These are phyloP conservation scores for Drosophila crucigera DNA, from an alignment of 2,888 invertebrate genomes.

Conservation along the genomic window DNA sequence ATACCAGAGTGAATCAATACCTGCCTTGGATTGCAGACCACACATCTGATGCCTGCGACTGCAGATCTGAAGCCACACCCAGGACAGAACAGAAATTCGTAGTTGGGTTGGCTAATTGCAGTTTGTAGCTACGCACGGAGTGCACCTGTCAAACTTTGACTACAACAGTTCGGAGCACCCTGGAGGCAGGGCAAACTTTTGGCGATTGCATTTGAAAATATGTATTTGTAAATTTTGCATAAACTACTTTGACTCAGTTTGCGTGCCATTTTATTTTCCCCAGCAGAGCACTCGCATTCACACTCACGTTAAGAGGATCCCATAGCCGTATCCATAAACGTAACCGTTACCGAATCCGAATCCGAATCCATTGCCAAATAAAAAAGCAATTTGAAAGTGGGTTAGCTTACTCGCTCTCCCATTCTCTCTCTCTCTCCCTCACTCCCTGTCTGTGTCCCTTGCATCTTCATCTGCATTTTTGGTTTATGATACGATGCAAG, in stretches of 20 bases:
- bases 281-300: slow-evolving; percentile 18
- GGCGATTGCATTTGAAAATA: slow-evolving; percentile 39
- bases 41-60: slow-evolving; percentile 56
- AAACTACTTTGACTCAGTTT: slow-evolving; percentile 65
- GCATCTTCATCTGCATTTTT: slow-evolving; percentile 1
- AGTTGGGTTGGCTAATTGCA: slow-evolving; percentile 28
- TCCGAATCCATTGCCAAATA: slow-evolving; percentile 66
- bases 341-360: slow-evolving; percentile 42
- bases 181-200: slow-evolving; percentile 52
- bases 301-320: slow-evolving; percentile 31
- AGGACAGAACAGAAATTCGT: slow-evolving; percentile 26
- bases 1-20: slow-evolving; percentile 66
- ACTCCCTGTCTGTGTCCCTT: neutral
- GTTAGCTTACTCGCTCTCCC: slow-evolving; percentile 47
- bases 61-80: slow-evolving; percentile 22
- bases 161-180: slow-evolving; percentile 24
- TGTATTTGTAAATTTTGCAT: slow-evolving; percentile 61
- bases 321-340: slow-evolving; percentile 39
- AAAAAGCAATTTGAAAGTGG: slow-evolving; percentile 75
- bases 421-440: neutral
- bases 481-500: slow-evolving; percentile 18
- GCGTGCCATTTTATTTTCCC: slow-evolving; percentile 30
- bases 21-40: slow-evolving; percentile 53
- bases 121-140: slow-evolving; percentile 4
- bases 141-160: slow-evolving; percentile 58